phyloP scores from a whole-genome alignment of 2,888 invertebrate genomes.

The Thumatha senex region DNA sequence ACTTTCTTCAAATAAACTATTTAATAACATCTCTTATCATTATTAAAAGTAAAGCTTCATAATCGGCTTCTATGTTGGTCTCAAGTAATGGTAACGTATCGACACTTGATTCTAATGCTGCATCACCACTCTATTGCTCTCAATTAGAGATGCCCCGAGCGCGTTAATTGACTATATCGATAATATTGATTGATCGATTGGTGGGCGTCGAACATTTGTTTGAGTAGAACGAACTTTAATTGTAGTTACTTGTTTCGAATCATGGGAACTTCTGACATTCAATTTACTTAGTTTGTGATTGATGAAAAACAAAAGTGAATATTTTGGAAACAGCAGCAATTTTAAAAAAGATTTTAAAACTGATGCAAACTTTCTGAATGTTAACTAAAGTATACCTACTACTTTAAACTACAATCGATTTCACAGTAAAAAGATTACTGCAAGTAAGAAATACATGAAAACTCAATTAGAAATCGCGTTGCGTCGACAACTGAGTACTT shows the following conservation, averaged over 20 bases:
- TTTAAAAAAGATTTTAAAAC: neutral
- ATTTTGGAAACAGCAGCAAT: neutral
- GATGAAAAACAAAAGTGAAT: neutral
- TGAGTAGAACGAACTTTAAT: slow-evolving; percentile 30
- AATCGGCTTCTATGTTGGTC: neutral
- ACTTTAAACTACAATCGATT: slow-evolving; percentile 19
- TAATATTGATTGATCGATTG: slow-evolving; percentile 78
- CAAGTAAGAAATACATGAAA: slow-evolving; percentile 31
- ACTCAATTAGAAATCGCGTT: slow-evolving; percentile 37
- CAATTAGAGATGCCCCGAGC: slow-evolving; percentile 56
- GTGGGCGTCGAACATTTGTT: slow-evolving; percentile 44
- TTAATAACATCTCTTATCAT: too few species aligned
- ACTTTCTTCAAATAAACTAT: too few species aligned
- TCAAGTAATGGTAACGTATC: slow-evolving; percentile 35
- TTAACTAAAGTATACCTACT: neutral
- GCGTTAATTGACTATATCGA: slow-evolving; percentile 69
- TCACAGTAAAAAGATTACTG: slow-evolving; percentile 19
- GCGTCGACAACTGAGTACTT: slow-evolving; percentile 33
- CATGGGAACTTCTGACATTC: slow-evolving; percentile 20
- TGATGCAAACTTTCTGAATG: neutral
- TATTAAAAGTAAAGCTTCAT: neutral
- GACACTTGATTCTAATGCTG: slow-evolving; percentile 35
- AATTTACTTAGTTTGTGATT: neutral
- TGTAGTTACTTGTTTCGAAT: slow-evolving; percentile 17
- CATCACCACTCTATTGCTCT: slow-evolving; percentile 47